phyloP scores from a whole-genome alignment of 2,797 vertebrate genomes.

The Pseudotriccus pelzelni region DNA sequence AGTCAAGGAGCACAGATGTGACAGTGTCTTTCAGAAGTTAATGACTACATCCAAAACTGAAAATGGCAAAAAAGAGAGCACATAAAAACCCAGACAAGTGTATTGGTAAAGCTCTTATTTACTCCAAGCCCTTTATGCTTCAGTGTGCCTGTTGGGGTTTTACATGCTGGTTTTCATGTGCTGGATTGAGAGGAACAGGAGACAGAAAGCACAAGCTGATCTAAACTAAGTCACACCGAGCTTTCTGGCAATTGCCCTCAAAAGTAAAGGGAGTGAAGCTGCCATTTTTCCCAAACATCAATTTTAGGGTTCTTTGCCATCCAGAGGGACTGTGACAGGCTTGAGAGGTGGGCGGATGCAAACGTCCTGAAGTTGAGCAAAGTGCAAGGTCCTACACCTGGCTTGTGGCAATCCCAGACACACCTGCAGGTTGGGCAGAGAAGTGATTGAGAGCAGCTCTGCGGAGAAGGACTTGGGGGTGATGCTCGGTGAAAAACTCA shows the following conservation, averaged over 20 bases:
- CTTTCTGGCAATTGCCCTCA: neutral
- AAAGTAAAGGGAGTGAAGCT: neutral
- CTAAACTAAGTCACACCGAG: neutral
- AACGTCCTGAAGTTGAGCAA: neutral
- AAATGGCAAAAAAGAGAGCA: neutral
- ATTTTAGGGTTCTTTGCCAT: neutral
- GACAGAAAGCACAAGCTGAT: neutral
- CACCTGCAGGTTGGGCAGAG: neutral
- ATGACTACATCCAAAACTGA: neutral
- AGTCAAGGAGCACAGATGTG: neutral
- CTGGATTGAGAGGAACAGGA: neutral
- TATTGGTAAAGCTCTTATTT: neutral
- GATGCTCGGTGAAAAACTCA: neutral
- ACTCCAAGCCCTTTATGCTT: neutral
- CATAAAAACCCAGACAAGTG: neutral
- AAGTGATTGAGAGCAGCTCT: neutral
- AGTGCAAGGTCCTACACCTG: neutral
- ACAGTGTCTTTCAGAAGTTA: neutral
- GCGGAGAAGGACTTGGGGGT: fast-evolving
- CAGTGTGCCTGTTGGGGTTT: neutral
- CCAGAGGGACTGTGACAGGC: neutral
- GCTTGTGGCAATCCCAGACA: neutral
- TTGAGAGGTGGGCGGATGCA: neutral
- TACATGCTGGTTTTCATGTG: neutral
- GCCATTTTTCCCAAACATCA: neutral